Base-by-base conservation (phyloP, 2,113 vertebrate genomes). In the Pygoscelis antarcticus region DNA sequence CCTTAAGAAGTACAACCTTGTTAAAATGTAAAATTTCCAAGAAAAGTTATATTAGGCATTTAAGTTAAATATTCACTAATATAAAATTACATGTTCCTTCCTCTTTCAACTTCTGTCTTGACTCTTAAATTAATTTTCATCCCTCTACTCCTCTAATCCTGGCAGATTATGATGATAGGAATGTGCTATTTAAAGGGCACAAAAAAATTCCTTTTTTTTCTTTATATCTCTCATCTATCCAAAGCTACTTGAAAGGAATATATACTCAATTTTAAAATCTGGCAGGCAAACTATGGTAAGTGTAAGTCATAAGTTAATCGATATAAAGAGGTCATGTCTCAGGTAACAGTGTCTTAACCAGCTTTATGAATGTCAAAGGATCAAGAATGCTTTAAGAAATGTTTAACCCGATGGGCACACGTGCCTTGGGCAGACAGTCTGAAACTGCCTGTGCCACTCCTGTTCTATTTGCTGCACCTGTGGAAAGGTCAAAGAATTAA, bases 361-460 rank as follows among this genome's bases (percentile, higher is more conserved):
- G 57, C 51, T 81, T 81, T 68, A 54, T 0, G 0, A 71, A 78
- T 46, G 32, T 47, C 77, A 51, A 46, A 83, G 57, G 70, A 65
- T 42, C 87, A 81, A 47, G 51, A 97, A 84, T 52, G 55, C 60
- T 91, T 18, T 80, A 40, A 70, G 77, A 71, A 95, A 92, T 77
- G 34, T 91, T 95, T 94, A 96, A 91, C 65, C 36, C 3, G 0
- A 60, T 2, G 10, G 13, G 44, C 11, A 62, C 61, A 42, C 0
- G 0, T 55, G 38, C 44, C 62, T 76, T 0, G 0, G 36, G 27
- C 68, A 85, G 23, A 19, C 27, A 83, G 34, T 10, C 60, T 44
- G 52, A 60, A 76, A 65, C 18, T 83, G 52, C 42, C 40, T 23
- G 25, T 2, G 0, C 16, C n/a, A 32, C 1, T 57, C 27, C 44